Evolutionary conservation across 1,140 invertebrate species (phyloP).

Genomic region (Orius insidiosus): DNA sequence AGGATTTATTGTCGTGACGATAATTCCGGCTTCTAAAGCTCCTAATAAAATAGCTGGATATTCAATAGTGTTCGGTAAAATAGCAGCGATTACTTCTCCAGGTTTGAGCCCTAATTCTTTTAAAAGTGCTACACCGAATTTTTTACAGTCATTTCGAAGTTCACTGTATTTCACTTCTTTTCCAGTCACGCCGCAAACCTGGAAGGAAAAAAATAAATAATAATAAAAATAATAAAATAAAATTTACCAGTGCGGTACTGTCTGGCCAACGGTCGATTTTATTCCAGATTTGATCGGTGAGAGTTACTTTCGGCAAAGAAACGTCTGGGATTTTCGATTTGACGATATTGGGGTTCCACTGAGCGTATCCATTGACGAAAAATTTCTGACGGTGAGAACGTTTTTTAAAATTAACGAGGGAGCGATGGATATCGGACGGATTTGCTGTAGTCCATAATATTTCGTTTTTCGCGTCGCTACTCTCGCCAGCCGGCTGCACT

Average conservation of each 20-base stretch:
- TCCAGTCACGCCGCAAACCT: conserved; percentile 54
- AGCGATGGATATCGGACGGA: no score
- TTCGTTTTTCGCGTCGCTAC: no score
- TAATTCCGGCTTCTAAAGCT: conserved; percentile 44
- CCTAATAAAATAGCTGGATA: conserved; percentile 47
- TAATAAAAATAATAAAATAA: neutral
- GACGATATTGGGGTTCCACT: conserved; percentile 7
- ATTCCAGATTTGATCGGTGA: conserved; percentile 45
- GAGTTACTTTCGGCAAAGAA: conserved; percentile 30
- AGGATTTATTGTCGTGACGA: conserved; percentile 62
- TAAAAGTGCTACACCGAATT: conserved; percentile 46
- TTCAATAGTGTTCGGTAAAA: conserved; percentile 60
- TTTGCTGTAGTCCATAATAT: no score
- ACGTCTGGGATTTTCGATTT: conserved; percentile 29
- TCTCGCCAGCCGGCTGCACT: no score
- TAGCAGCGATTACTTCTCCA: conserved; percentile 50
- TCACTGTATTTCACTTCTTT: conserved; percentile 50
- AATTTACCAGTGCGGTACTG: conserved; percentile 37
- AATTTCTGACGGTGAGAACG: no score
- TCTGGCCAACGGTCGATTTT: conserved; percentile 39
- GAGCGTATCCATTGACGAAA: no score
- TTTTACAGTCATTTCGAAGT: conserved; percentile 38
- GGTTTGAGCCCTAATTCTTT: conserved; percentile 40
- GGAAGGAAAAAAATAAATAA: conserved; percentile 14
- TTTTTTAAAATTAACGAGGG: no score